phyloP scores from a whole-genome alignment of 2,888 invertebrate species.

The Tetragnatha montana region DNA sequence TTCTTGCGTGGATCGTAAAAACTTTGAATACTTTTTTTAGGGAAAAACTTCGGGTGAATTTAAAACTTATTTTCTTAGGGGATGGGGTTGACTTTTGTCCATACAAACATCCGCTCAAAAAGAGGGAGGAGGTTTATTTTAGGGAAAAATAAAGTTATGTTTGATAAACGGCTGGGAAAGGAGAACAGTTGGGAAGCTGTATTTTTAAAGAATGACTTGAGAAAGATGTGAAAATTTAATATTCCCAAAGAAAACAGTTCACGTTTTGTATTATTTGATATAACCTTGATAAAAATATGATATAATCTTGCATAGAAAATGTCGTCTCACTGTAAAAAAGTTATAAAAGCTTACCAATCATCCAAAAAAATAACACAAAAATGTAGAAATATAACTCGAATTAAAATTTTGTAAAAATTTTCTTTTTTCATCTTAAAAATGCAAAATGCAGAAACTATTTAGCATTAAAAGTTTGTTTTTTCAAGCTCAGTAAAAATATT shows the following conservation, averaged over 20 bases:
- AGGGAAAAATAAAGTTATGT: background rate
- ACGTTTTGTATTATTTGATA: too few relatives aligned
- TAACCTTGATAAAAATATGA: background rate
- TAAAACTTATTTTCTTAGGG: slow-evolving; percentile 22
- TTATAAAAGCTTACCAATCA: slow-evolving; percentile 2
- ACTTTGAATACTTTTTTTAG: background rate
- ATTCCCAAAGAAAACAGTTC: too few relatives aligned
- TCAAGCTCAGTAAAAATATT: too few relatives aligned
- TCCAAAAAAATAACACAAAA: too few relatives aligned
- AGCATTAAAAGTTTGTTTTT: too few relatives aligned
- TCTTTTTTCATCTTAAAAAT: too few relatives aligned
- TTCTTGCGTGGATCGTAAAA: slow-evolving; percentile 34
- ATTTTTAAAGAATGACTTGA: too few relatives aligned
- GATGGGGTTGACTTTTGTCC: background rate
- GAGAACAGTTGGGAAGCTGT: too few relatives aligned
- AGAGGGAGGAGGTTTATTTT: background rate
- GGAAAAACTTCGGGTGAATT: slow-evolving; percentile 1
- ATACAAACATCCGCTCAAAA: background rate
- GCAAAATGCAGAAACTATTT: too few relatives aligned
- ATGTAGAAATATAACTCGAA: too few relatives aligned
- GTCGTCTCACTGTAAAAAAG: background rate
- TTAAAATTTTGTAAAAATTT: too few relatives aligned
- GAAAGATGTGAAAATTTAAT: too few relatives aligned
- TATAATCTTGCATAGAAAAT: background rate
- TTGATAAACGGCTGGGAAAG: background rate